These are phyloP conservation scores for Gallirallus australis DNA, from an alignment of 2,797 vertebrate species.

Conservation along the genomic window DNA sequence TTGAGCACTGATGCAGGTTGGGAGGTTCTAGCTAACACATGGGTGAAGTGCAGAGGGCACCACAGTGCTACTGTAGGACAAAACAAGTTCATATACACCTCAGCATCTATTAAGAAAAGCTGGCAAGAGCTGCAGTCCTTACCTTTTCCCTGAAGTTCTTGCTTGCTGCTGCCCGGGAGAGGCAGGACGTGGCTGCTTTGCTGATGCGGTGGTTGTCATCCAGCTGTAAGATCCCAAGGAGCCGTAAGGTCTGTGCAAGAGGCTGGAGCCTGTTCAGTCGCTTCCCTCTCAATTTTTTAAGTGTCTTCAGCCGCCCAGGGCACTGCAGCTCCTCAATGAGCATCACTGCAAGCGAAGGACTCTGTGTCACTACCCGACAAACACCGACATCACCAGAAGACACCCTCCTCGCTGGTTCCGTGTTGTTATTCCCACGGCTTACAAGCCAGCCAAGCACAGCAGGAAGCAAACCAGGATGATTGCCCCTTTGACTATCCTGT, in stretches of 20 bases:
- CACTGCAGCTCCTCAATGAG: conserved; percentile 84
- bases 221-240: conserved; percentile 87
- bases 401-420: background rate
- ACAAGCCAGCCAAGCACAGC: background rate
- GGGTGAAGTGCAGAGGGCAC: fast-evolving
- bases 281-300: conserved; percentile 86
- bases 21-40: background rate
- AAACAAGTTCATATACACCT: background rate
- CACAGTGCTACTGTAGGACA: fast-evolving
- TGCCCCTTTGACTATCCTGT: background rate
- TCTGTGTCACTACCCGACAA: background rate
- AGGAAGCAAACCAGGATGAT: background rate
- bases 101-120: background rate
- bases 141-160: conserved; percentile 88
- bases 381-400: background rate
- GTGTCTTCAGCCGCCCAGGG: conserved; percentile 80
- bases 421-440: background rate
- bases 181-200: conserved; percentile 81
- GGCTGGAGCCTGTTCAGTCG: conserved; percentile 86
- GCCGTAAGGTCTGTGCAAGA: conserved; percentile 82
- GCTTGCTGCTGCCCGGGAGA: conserved; percentile 77
- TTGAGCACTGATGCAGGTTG: fast-evolving
- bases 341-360: conserved; percentile 78
- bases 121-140: background rate
- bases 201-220: conserved; percentile 87